Percentiles rank a stretch among this genome's conserved stretches.
Conservation (phyloP, 2,888 invertebrate species). For the Campoplex nolae region DNA sequence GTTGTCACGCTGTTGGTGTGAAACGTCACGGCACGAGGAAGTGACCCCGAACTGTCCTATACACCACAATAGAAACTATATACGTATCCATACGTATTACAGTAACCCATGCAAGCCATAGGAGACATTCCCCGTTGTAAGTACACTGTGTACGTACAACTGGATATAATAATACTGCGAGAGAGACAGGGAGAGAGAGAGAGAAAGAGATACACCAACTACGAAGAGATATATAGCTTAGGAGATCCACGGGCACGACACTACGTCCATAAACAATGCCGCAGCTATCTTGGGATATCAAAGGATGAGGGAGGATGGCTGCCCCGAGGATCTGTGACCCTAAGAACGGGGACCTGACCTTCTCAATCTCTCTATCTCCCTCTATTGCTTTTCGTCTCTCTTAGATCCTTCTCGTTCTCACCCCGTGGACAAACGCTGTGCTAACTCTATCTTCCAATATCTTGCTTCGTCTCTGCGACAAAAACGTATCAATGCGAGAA, state of each 20-base stretch:
- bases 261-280: slow-evolving; percentile 80
- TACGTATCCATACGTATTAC: slow-evolving; percentile 33
- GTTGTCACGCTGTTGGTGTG: slow-evolving; percentile 79
- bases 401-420: slow-evolving; percentile 25
- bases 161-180: slow-evolving; percentile 50
- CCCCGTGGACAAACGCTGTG: slow-evolving; percentile 68
- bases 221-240: slow-evolving; percentile 29
- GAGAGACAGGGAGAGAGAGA: not conserved
- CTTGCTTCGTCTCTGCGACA: slow-evolving; percentile 74
- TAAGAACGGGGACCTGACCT: slow-evolving; percentile 80
- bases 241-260: slow-evolving; percentile 72
- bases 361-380: slow-evolving; percentile 32
- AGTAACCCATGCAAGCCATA: slow-evolving; percentile 31
- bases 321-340: slow-evolving; percentile 78
- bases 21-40: slow-evolving; percentile 81
- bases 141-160: slow-evolving; percentile 58
- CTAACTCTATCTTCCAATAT: slow-evolving; percentile 73
- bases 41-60: slow-evolving; percentile 81
- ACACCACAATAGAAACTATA: slow-evolving; percentile 24
- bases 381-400: slow-evolving; percentile 5
- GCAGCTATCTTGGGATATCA: slow-evolving; percentile 81
- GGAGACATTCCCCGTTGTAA: slow-evolving; percentile 42
- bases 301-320: slow-evolving; percentile 74
- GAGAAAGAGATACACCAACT: not conserved
- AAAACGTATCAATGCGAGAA: slow-evolving; percentile 79